Evolutionary conservation across 2,888 invertebrate genomes (phyloP), one percentile per base, ranked within the genome.

Genomic region (Nebria brevicollis): DNA sequence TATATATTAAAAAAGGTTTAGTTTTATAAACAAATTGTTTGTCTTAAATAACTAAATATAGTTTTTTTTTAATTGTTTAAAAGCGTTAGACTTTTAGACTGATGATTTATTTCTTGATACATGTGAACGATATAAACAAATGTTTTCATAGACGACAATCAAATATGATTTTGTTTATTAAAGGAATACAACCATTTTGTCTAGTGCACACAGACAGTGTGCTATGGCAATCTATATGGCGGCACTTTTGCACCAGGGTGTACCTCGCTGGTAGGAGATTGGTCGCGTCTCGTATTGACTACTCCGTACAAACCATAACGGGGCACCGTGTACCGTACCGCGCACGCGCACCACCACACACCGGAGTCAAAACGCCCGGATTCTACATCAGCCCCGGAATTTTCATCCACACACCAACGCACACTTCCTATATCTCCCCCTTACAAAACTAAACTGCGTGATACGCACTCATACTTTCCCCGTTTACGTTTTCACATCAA

Each of bases 321-420:
- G 34, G 34, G 34, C 2, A 34, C 7, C 8, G 54, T 54, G 54
- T 54, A 1, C 7, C 8, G 13, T 2, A 20, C 74, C 66, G 65
- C 13, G 13, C 42, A 72, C 20, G 78, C 78, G 78, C 78, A 79
- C 42, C 54, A n/a, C 15, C 26, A 20, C 65, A 75, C 5, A 66
- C 78, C 74, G 74, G 78, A 77, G 77, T 77, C 72, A 77, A 54
- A 77, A 77, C 77, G 77, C 77, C 77, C 77, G 77, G 77, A 77
- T 77, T 72, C 34, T 34, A 34, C 64, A 65, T 15, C 68, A 68
- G 68, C 68, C 77, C 77, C 80, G 75, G 75, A 80, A 80, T 80
- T 54, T 25, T 68, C 68, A 15, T 26, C 15, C 20, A 8, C 25
- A 68, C 25, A 68, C 20, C 13, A 7, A 68, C 8, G 13, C 25